These are phyloP conservation scores for Phanerotoma sp. DNA, from an alignment of 2,888 invertebrate genomes.

Conservation along the genomic window DNA sequence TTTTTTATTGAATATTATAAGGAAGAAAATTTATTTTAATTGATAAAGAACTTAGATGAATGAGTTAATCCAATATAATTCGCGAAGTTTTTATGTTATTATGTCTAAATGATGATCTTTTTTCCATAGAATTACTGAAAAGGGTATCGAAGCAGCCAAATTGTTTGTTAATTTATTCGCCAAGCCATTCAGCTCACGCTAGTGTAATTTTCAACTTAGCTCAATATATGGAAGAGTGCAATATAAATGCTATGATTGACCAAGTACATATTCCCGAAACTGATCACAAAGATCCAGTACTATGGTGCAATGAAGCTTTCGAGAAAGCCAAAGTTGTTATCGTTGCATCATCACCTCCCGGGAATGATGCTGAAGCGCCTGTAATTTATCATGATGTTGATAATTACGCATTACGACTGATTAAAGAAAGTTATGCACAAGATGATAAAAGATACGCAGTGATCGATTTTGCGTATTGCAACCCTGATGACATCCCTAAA, in stretches of 20 bases:
- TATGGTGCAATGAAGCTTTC: conserved; percentile 52
- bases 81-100: too few relatives aligned
- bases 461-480: conserved; percentile 52
- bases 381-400: conserved; percentile 47
- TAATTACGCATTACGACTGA: conserved; percentile 42
- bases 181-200: conserved; percentile 48
- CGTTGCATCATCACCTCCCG: conserved; percentile 48
- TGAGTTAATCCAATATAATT: too few relatives aligned
- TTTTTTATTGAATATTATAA: too few relatives aligned
- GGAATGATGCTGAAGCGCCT: conserved; percentile 33
- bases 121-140: conserved; percentile 35
- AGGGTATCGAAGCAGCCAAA: conserved; percentile 40
- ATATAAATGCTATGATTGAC: conserved; percentile 52
- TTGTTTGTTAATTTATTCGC: conserved; percentile 51
- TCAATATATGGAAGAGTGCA: conserved; percentile 47
- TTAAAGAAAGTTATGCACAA: conserved; percentile 45
- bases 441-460: conserved; percentile 46
- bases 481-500: conserved; percentile 45
- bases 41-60: too few relatives aligned
- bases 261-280: conserved; percentile 46
- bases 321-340: conserved; percentile 46
- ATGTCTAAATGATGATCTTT: too few relatives aligned
- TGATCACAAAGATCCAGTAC: conserved; percentile 47
- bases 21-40: too few relatives aligned
- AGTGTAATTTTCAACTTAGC: conserved; percentile 48